A percentile compares a stretch with the other conserved stretches of the same genome.
Evolutionary conservation across 2,113 vertebrate species (phyloP).

Genomic region (Casuarius casuarius): DNA sequence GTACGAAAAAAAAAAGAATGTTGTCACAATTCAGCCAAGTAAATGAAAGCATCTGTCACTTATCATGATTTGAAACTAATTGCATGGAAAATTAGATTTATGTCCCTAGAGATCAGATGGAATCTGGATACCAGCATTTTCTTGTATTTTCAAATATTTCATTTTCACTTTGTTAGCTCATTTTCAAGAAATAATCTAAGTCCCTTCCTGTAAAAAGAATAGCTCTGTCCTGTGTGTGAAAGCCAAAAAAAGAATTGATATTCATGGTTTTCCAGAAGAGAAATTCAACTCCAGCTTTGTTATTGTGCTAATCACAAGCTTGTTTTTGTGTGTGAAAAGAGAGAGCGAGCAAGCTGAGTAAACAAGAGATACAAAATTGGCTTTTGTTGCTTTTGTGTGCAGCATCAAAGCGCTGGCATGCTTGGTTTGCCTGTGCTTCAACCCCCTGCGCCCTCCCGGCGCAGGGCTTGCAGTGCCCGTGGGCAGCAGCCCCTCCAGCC

Average conservation of each 20-base stretch:
- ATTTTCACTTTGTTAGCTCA: constrained; percentile 32
- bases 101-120: neutral
- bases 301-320: neutral
- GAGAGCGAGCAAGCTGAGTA: neutral
- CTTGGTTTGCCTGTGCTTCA: neutral
- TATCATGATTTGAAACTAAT: constrained; percentile 44
- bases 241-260: neutral
- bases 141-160: neutral
- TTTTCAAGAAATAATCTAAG: constrained; percentile 9
- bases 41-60: constrained; percentile 42
- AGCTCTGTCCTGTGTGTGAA: neutral
- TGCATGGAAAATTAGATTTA: constrained; percentile 44
- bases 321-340: neutral
- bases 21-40: constrained; percentile 23
- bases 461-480: neutral
- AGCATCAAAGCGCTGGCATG: neutral
- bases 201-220: neutral
- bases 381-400: neutral
- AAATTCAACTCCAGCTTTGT: neutral
- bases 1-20: neutral
- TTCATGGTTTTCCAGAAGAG: neutral
- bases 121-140: neutral
- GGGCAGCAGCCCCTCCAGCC: neutral
- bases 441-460: neutral
- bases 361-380: neutral